Evolutionary conservation across 2,797 vertebrate genomes (phyloP).

Genomic region (Australoheros facetus): DNA sequence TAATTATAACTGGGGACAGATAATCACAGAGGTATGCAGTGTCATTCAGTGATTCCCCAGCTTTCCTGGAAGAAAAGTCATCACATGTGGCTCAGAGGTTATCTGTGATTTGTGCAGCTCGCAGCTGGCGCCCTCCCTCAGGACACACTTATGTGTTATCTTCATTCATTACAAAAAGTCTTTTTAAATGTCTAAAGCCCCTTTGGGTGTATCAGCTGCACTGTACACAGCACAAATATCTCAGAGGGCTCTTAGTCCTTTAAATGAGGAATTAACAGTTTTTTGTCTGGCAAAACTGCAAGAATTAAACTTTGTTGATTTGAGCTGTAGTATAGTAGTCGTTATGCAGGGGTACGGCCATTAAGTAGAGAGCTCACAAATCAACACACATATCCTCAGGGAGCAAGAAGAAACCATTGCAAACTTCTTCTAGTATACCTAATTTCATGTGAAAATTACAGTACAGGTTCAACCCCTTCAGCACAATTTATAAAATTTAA

Average conservation of each 20-base stretch:
- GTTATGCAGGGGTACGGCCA: conserved; percentile 29
- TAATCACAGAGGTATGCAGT: conserved; percentile 36
- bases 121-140: conserved; percentile 63
- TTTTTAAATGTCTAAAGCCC: conserved; percentile 62
- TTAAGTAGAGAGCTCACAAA: conserved; percentile 41
- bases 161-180: conserved; percentile 65
- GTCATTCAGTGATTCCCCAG: conserved; percentile 34
- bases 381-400: conserved; percentile 34
- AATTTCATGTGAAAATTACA: conserved; percentile 44
- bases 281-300: conserved; percentile 31
- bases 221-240: conserved; percentile 10
- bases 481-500: conserved; percentile 5
- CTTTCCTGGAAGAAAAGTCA: conserved; percentile 48
- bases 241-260: conserved; percentile 14
- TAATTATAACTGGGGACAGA: conserved; percentile 37
- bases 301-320: conserved; percentile 26
- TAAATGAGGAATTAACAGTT: conserved; percentile 32
- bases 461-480: background rate
- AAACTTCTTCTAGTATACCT: conserved; percentile 34
- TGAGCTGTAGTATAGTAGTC: conserved; percentile 34
- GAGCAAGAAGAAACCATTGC: conserved; percentile 28
- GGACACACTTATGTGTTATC: conserved; percentile 65
- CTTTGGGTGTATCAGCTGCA: conserved; percentile 48
- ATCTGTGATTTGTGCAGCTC: conserved; percentile 53
- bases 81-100: conserved; percentile 69